Evolutionary conservation across 1,140 invertebrate species (phyloP).

Genomic region (Phenacoccus solenopsis): DNA sequence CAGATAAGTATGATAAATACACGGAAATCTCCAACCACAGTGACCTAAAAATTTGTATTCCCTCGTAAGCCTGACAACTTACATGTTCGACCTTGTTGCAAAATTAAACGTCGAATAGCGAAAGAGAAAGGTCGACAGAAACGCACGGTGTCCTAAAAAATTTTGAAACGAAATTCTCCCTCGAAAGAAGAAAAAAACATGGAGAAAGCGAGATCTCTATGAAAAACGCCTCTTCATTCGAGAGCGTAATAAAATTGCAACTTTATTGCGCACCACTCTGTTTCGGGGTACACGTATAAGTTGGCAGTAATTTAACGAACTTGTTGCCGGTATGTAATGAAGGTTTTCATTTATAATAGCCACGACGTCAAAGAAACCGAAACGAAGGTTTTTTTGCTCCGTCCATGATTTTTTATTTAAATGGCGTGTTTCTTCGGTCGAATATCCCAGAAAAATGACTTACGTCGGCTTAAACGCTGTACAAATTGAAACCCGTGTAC

Average conservation of each 20-base stretch:
- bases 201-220: too few species aligned
- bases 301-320: not conserved
- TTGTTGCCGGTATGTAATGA: not conserved
- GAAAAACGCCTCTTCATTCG: too few species aligned
- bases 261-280: not conserved
- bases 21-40: too few species aligned
- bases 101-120: too few species aligned
- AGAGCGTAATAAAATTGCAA: not conserved
- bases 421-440: not conserved
- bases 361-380: not conserved
- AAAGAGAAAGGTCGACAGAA: too few species aligned
- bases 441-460: not conserved
- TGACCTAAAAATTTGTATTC: too few species aligned
- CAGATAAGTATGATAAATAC: too few species aligned
- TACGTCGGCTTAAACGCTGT: not conserved
- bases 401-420: not conserved
- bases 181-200: too few species aligned
- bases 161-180: too few species aligned
- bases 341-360: not conserved
- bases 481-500: not conserved
- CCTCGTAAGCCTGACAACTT: too few species aligned
- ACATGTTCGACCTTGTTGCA: too few species aligned
- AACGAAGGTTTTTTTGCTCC: not conserved
- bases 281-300: not conserved
- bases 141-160: too few species aligned